phyloP scores from a whole-genome alignment of 2,888 invertebrate species.

The Formica aserva region DNA sequence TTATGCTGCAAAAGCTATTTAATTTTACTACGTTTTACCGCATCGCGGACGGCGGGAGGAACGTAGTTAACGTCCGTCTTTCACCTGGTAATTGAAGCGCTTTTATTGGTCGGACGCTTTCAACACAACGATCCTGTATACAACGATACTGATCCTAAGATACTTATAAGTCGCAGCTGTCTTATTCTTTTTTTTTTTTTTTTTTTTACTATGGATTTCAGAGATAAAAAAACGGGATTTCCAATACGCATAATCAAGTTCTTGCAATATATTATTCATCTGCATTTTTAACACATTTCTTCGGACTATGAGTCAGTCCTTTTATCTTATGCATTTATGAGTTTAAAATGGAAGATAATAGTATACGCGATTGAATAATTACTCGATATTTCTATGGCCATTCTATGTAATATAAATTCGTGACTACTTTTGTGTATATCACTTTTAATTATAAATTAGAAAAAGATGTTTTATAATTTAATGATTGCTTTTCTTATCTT shows the following conservation, averaged over 20 bases:
- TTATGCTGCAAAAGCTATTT: constrained; percentile 11
- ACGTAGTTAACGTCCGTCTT: constrained; percentile 26
- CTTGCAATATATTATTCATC: background rate
- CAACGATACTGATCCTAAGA: background rate
- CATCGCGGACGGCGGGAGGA: background rate
- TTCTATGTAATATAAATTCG: background rate
- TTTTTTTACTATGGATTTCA: background rate
- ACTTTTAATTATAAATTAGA: background rate
- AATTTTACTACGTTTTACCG: constrained; percentile 22
- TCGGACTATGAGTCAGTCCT: background rate
- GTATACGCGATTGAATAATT: background rate
- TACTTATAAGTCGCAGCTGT: background rate
- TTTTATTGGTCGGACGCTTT: constrained; percentile 29
- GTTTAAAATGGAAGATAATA: background rate
- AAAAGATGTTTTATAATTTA: background rate
- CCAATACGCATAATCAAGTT: background rate
- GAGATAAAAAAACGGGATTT: constrained; percentile 15
- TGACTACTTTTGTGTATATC: background rate
- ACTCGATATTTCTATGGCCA: background rate
- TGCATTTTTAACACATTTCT: background rate
- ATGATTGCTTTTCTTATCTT: background rate
- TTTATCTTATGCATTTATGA: background rate
- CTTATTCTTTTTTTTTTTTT: background rate
- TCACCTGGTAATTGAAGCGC: constrained; percentile 2
- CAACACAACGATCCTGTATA: background rate